Conservation (phyloP, 2,113 vertebrate genomes). For the Pollimyrus isidori region DNA sequence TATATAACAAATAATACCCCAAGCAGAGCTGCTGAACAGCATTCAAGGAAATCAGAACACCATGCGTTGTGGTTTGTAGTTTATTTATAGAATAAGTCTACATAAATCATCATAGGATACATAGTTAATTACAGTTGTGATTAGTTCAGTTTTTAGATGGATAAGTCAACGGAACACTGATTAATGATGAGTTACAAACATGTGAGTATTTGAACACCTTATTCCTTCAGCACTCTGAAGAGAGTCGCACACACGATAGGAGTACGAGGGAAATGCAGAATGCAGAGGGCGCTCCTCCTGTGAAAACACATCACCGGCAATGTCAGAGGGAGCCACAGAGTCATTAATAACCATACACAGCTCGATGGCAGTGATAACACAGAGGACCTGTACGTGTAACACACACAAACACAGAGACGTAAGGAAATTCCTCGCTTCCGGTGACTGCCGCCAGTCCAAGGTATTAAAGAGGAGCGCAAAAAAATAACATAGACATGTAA, state of each 20-base stretch:
- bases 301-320: slow-evolving; percentile 18
- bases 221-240: slow-evolving; percentile 27
- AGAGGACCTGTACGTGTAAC: slow-evolving; percentile 26
- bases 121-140: slow-evolving; percentile 40
- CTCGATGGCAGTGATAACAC: slow-evolving; percentile 27
- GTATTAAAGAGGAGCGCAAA: slow-evolving; percentile 7
- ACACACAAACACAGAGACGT: slow-evolving; percentile 22
- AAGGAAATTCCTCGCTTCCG: background rate
- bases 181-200: slow-evolving; percentile 38
- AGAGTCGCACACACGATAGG: slow-evolving; percentile 26
- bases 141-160: slow-evolving; percentile 37
- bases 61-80: slow-evolving; percentile 26
- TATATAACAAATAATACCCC: background rate
- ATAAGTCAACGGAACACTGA: slow-evolving; percentile 34
- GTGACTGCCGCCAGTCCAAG: slow-evolving; percentile 6
- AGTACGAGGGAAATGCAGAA: slow-evolving; percentile 24
- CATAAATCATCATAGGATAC: slow-evolving; percentile 46
- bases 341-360: slow-evolving; percentile 28
- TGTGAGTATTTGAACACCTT: slow-evolving; percentile 25
- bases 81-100: slow-evolving; percentile 50
- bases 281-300: slow-evolving; percentile 19
- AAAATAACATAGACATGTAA: background rate
- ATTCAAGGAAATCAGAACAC: background rate
- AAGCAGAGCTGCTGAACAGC: background rate
- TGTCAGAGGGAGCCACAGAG: slow-evolving; percentile 33